Conservation (phyloP, 2,888 invertebrate species). For the Eretmocerus hayati region DNA sequence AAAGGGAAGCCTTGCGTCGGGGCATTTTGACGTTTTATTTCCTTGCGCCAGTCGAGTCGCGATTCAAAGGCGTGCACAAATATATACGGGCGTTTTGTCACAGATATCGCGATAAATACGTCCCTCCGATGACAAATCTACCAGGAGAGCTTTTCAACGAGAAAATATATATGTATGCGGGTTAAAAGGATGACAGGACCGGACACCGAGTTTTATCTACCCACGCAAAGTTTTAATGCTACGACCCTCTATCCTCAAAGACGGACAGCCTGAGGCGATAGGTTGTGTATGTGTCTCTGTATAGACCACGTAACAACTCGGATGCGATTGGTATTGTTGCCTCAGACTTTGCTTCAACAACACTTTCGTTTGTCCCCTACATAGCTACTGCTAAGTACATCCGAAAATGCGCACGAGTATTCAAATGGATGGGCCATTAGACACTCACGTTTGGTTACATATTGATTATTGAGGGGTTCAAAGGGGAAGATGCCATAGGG, state of each 20-base stretch:
- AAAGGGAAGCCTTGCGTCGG: conserved; percentile 8
- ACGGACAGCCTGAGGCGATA: conserved; percentile 21
- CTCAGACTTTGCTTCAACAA: conserved; percentile 23
- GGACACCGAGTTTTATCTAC: conserved; percentile 30
- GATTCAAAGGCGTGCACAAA: conserved; percentile 12
- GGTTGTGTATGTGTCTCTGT: neutral
- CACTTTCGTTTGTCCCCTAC: neutral
- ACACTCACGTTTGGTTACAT: conserved; percentile 41
- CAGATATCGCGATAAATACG: conserved; percentile 23
- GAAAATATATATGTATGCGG: too few relatives aligned
- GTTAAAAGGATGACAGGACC: conserved; percentile 19
- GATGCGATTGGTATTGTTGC: conserved; percentile 45
- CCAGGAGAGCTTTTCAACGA: conserved; percentile 25
- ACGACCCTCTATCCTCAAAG: conserved; percentile 28
- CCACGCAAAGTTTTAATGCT: conserved; percentile 43
- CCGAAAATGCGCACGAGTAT: conserved; percentile 30
- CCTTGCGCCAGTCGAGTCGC: too few relatives aligned
- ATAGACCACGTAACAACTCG: conserved; percentile 27
- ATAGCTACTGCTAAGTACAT: neutral
- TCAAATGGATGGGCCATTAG: conserved; percentile 46
- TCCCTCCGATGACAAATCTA: conserved; percentile 26
- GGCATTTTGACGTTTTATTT: conserved; percentile 20
- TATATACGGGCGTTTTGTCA: conserved; percentile 18
- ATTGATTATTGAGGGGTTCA: conserved; percentile 47
- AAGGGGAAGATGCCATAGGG: conserved; percentile 38